phyloP scores from a whole-genome alignment of 2,113 vertebrate species.

The Microcebus jonahi region DNA sequence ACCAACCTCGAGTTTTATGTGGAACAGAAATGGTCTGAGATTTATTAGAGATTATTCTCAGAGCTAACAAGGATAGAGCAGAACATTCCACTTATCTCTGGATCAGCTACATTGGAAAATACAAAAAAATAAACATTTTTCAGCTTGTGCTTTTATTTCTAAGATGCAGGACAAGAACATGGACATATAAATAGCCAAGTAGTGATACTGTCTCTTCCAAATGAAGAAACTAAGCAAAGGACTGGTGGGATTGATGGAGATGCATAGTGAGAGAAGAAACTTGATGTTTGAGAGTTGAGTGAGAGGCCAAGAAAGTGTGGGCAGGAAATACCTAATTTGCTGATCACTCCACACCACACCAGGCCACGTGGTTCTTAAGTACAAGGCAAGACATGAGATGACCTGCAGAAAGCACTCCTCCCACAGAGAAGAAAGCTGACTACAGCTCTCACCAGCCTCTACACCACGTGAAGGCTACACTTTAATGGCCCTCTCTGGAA shows the following conservation, averaged over 20 bases:
- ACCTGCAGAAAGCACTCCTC: background rate
- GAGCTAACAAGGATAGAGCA: background rate
- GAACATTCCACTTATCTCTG: background rate
- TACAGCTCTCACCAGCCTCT: background rate
- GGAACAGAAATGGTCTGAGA: background rate
- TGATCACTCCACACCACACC: background rate
- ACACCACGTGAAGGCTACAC: background rate
- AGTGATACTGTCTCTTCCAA: background rate
- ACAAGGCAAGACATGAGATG: background rate
- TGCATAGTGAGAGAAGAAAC: background rate
- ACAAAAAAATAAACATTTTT: slow-evolving; percentile 20
- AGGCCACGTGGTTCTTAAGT: background rate
- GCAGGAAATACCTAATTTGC: background rate
- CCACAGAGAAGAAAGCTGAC: background rate
- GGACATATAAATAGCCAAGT: background rate
- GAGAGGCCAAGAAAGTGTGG: background rate
- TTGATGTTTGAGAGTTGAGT: background rate
- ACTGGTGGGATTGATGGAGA: background rate
- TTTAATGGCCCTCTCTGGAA: background rate
- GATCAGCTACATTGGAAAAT: background rate
- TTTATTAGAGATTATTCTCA: background rate
- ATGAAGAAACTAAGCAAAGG: background rate
- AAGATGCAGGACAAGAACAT: background rate
- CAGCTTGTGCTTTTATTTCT: background rate
- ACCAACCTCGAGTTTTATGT: background rate